These are phyloP conservation scores for Campoletis raptor DNA, from an alignment of 2,888 invertebrate genomes.

Conservation along the genomic window DNA sequence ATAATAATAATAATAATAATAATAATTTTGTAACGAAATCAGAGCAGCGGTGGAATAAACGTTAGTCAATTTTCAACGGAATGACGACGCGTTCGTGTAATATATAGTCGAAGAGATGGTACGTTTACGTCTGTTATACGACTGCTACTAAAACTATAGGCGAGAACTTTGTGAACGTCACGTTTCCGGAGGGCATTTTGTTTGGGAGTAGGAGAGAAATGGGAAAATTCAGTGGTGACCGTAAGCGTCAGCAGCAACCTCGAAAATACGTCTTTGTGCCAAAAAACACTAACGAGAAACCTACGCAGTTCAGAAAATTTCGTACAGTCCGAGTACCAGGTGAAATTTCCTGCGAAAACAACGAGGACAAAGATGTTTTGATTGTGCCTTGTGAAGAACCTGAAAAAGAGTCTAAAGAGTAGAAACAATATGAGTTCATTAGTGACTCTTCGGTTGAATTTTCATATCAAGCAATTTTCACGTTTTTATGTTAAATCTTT, in stretches of 20 bases:
- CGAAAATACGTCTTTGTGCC: conserved; percentile 41
- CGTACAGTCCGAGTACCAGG: conserved; percentile 1
- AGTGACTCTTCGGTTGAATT: conserved; percentile 24
- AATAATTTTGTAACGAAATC: not conserved
- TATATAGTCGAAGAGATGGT: not conserved
- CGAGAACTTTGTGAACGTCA: conserved; percentile 53
- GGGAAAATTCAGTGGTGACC: conserved; percentile 43
- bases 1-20: not conserved
- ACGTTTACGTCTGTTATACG: conserved; percentile 56
- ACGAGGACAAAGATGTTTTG: conserved; percentile 30
- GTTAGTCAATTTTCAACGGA: not conserved
- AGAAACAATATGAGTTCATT: conserved; percentile 23
- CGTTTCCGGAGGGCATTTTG: conserved; percentile 50
- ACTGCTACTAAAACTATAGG: conserved; percentile 39
- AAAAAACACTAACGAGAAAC: conserved; percentile 37
- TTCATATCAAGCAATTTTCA: not conserved
- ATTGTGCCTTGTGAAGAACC: conserved; percentile 14
- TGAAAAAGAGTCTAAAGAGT: not conserved
- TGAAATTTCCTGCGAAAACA: conserved; percentile 31
- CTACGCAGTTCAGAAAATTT: conserved; percentile 11
- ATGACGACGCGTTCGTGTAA: conserved; percentile 12
- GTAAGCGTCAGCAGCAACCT: conserved; percentile 46
- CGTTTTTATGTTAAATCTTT: not conserved
- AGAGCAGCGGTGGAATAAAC: not conserved
- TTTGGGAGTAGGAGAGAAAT: not conserved